These are phyloP conservation scores for Lydus trimaculatus DNA, from an alignment of 2,888 invertebrate species.

Conservation along the genomic window DNA sequence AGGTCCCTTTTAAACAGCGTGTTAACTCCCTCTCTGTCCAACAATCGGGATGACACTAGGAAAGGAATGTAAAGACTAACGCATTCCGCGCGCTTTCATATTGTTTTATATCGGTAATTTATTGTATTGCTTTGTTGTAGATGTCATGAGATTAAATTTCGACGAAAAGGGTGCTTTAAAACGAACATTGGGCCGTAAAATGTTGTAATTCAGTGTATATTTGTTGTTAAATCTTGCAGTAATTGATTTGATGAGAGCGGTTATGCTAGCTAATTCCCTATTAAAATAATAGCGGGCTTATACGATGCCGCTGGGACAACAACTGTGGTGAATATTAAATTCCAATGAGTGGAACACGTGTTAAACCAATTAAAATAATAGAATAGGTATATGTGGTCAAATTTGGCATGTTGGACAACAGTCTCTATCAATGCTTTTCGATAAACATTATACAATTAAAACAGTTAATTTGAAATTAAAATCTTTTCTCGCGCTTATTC, in stretches of 20 bases:
- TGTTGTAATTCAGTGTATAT: constrained; percentile 50
- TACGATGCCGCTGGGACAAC: constrained; percentile 30
- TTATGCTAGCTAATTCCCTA: constrained; percentile 50
- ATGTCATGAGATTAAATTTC: constrained; percentile 58
- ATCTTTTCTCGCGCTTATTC: neutral
- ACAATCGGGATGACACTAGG: constrained; percentile 49
- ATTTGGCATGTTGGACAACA: constrained; percentile 26
- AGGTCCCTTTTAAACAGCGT: neutral
- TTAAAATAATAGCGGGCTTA: constrained; percentile 45
- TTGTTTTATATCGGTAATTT: constrained; percentile 61
- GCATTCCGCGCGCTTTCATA: constrained; percentile 58
- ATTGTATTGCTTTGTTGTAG: constrained; percentile 60
- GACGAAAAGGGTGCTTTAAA: constrained; percentile 47
- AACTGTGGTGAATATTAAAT: constrained; percentile 55
- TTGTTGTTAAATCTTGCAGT: constrained; percentile 54
- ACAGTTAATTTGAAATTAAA: neutral
- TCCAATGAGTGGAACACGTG: constrained; percentile 53
- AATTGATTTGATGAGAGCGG: constrained; percentile 52
- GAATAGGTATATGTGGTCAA: constrained; percentile 52
- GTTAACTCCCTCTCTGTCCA: constrained; percentile 4
- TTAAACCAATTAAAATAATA: constrained; percentile 55
- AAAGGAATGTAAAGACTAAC: constrained; percentile 59
- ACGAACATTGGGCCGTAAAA: constrained; percentile 42
- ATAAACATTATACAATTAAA: neutral
- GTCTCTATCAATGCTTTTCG: neutral